These are phyloP conservation scores for Triops longicaudatus DNA, from an alignment of 1,140 invertebrate genomes.

Conservation along the genomic window DNA sequence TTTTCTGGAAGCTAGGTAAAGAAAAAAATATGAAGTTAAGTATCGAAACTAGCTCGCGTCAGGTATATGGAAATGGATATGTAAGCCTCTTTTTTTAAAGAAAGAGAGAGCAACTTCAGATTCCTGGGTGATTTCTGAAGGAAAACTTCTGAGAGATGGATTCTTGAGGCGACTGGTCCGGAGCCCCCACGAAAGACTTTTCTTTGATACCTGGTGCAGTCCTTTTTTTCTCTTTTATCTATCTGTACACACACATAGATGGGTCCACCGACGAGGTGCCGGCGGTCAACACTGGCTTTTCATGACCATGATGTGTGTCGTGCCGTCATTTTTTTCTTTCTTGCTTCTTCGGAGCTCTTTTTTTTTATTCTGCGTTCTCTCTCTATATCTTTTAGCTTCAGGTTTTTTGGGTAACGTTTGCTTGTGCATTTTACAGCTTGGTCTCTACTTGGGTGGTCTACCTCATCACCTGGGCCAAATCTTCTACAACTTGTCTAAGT, in stretches of 20 bases:
- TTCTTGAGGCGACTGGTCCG: not conserved
- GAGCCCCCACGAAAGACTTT: not conserved
- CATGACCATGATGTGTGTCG: constrained; percentile 10
- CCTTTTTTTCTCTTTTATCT: not conserved
- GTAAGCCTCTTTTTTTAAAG: not conserved
- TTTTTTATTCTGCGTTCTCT: not conserved
- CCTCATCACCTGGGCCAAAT: not conserved
- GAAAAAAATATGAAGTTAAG: not conserved
- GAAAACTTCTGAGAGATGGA: constrained; percentile 5
- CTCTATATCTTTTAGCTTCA: not conserved
- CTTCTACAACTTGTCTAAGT: not conserved
- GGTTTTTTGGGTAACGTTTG: constrained; percentile 3
- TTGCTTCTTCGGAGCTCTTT: not conserved
- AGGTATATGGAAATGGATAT: not conserved
- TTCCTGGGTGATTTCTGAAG: not conserved
- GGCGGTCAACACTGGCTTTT: constrained; percentile 11
- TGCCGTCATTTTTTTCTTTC: constrained; percentile 4
- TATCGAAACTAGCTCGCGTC: not conserved
- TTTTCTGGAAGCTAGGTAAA: not conserved
- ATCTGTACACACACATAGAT: not conserved
- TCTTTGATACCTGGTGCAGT: not conserved
- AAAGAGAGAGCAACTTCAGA: not conserved
- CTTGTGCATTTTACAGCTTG: not conserved
- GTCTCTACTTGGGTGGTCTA: constrained; percentile 8
- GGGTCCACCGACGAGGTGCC: constrained; percentile 8